Evolutionary conservation across 2,113 vertebrate species (phyloP), one percentile per base, ranked within the genome.

Genomic region (Elephantulus edwardii): DNA sequence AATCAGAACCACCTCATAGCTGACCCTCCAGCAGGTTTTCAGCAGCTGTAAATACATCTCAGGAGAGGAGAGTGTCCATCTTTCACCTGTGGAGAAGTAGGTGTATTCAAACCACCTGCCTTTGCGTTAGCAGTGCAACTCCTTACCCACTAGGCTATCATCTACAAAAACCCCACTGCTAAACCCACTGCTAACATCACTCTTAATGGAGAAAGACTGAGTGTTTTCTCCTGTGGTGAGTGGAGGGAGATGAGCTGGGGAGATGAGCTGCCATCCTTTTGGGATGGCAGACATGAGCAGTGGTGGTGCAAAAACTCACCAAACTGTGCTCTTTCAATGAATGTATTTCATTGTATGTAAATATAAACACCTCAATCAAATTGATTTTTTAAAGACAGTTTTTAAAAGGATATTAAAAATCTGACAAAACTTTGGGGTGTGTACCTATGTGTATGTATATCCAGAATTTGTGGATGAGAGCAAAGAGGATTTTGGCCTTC

Each of bases 211-310:
- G 19, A 52, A 50, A 42, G 74, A 54, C 26, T 42, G 46, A 22
- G 44, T 54, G 46, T 10, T 33, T 50, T 82, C 4, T 48, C 64
- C 79, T 79, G 83, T 33, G 33, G 54, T 33, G 48, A 33, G 56
- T 12, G 8, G 14, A 24, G 28, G 33, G 44, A n/a, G 8, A 9
- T 3, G 14, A 33, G 26, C 0, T 0, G 9, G 60, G 48, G 22
- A 26, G 50, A 40, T 26, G 10, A 26, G 28, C 26, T 33, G 54
- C 19, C 35, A 58, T 38, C 14, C 44, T 24, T 62, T 52, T 2
- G 10, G 81, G 20, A 40, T n/a, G 5, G 38, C 5, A 14, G 60
- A n/a, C 44, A 76, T 5, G 42, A 46, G 50, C 13, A 50, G 72
- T 4, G 56, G 14, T 33, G 5, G 14, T 48, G 42, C 35, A 28